A percentile compares a stretch with the other conserved stretches of the same genome.
These are phyloP conservation scores for Drosophila willistoni DNA, from an alignment of 1,140 invertebrate genomes.

Conservation along the genomic window DNA sequence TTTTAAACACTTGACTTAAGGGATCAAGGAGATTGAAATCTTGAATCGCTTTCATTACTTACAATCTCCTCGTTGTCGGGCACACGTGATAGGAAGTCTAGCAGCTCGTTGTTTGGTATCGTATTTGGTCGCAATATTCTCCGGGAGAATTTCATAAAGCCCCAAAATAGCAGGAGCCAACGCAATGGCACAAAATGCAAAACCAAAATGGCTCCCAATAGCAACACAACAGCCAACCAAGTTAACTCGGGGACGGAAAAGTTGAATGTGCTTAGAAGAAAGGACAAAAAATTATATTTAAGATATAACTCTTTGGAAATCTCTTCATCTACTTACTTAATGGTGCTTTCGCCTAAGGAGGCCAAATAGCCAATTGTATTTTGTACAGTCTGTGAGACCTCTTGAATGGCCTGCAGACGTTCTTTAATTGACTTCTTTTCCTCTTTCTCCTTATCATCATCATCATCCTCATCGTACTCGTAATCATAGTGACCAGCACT, in stretches of 20 bases:
- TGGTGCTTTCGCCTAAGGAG: constrained; percentile 94
- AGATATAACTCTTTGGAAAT: no score
- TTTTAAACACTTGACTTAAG: no score
- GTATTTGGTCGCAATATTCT: constrained; percentile 96
- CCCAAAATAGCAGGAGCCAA: constrained; percentile 97
- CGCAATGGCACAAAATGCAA: constrained; percentile 96
- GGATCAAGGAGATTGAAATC: no score
- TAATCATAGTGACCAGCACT: constrained; percentile 91
- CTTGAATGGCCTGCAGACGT: constrained; percentile 96
- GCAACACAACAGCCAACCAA: constrained; percentile 92
- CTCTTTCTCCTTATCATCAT: constrained; percentile 92
- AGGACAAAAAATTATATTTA: not conserved
- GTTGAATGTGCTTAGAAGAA: constrained; percentile 93
- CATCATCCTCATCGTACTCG: constrained; percentile 89
- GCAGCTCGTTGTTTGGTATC: constrained; percentile 98
- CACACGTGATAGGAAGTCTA: constrained; percentile 97
- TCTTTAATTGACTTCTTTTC: constrained; percentile 98
- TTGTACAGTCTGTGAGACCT: constrained; percentile 97
- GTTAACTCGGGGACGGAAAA: constrained; percentile 98
- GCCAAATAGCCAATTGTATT: constrained; percentile 96
- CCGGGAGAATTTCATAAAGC: constrained; percentile 98
- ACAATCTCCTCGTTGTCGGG: constrained; percentile 97
- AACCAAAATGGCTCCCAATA: constrained; percentile 89
- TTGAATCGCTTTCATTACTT: constrained; percentile 77
- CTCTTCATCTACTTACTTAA: constrained; percentile 89